These are phyloP conservation scores for Acridotheres tristis DNA, from an alignment of 2,797 vertebrate species.

Conservation along the genomic window DNA sequence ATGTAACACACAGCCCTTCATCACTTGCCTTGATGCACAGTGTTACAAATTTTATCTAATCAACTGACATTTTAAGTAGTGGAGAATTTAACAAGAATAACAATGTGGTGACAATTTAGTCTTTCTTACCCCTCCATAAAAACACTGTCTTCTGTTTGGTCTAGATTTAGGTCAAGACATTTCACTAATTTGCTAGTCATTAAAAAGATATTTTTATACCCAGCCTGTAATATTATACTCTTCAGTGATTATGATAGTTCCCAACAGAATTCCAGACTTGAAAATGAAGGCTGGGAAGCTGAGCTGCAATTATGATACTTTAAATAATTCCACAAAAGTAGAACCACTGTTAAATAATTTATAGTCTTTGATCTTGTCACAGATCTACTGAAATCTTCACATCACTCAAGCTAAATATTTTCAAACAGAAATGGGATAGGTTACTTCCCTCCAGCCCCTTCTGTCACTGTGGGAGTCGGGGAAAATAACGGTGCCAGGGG, in stretches of 20 bases:
- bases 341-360: constrained; percentile 90
- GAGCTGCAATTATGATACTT: constrained; percentile 91
- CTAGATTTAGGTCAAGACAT: constrained; percentile 84
- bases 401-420: constrained; percentile 84
- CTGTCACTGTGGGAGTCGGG: background rate
- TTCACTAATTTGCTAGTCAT: constrained; percentile 88
- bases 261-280: constrained; percentile 85
- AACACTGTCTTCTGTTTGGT: constrained; percentile 83
- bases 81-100: constrained; percentile 77
- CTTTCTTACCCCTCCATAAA: constrained; percentile 73
- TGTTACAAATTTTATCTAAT: constrained; percentile 75
- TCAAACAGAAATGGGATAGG: constrained; percentile 76
- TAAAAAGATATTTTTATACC: constrained; percentile 90
- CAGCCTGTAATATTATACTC: constrained; percentile 86
- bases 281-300: constrained; percentile 82
- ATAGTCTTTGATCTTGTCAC: constrained; percentile 86
- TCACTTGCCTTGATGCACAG: constrained; percentile 59
- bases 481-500: constrained; percentile 32
- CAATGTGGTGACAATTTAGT: constrained; percentile 79
- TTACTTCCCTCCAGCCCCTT: constrained; percentile 44
- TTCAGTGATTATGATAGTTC: constrained; percentile 87
- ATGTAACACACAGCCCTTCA: constrained; percentile 46
- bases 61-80: constrained; percentile 73
- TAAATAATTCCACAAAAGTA: constrained; percentile 95
- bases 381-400: constrained; percentile 82